Evolutionary conservation across 1,140 invertebrate genomes (phyloP).

Genomic region (Drosophila nebulosa): DNA sequence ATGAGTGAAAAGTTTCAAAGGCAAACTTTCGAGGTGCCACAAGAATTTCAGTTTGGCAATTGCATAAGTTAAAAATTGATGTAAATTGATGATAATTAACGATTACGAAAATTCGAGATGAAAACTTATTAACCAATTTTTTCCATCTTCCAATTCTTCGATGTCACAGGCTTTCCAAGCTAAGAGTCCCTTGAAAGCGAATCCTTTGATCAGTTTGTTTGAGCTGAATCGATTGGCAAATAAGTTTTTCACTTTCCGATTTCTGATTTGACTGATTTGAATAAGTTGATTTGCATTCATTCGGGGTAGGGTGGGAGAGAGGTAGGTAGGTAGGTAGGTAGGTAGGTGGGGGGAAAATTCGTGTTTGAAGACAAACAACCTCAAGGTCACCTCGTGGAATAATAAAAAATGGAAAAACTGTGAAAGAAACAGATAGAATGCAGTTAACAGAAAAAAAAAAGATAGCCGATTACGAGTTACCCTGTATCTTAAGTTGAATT

Average conservation of each 20-base stretch:
- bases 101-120: slow-evolving; percentile 28
- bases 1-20: slow-evolving; percentile 17
- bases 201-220: too few relatives aligned
- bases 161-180: too few relatives aligned
- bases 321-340: not conserved
- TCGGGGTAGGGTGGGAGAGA: not conserved
- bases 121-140: too few relatives aligned
- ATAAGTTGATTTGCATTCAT: slow-evolving; percentile 42
- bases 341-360: slow-evolving; percentile 11
- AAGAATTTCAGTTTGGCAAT: slow-evolving; percentile 42
- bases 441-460: too few relatives aligned
- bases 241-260: too few relatives aligned
- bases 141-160: too few relatives aligned
- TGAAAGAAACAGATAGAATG: too few relatives aligned
- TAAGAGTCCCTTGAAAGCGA: too few relatives aligned
- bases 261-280: slow-evolving; percentile 18
- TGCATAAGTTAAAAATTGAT: slow-evolving; percentile 14
- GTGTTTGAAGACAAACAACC: not conserved
- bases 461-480: too few relatives aligned
- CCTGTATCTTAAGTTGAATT: too few relatives aligned
- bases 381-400: not conserved
- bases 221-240: too few relatives aligned
- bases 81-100: slow-evolving; percentile 39
- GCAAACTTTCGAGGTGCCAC: not conserved
- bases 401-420: not conserved